Conservation (phyloP, 2,113 vertebrate genomes). For the Halcyon senegalensis region DNA sequence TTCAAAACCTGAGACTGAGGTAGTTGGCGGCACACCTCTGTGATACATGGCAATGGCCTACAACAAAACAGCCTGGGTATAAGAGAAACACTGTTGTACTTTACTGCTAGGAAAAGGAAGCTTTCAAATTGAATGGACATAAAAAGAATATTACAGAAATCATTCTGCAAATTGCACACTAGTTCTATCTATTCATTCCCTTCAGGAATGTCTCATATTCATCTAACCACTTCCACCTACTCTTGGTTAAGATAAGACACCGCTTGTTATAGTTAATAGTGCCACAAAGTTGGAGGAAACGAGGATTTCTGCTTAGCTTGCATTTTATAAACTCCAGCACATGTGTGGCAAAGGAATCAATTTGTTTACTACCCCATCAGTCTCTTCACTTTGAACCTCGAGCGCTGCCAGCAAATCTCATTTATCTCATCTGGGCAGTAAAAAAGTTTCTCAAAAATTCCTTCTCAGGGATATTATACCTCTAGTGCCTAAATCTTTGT, state of each 20-base stretch:
- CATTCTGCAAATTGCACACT: background rate
- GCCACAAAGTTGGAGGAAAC: background rate
- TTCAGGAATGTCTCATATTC: background rate
- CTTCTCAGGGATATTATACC: background rate
- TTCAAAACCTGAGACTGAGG: background rate
- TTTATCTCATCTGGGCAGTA: background rate
- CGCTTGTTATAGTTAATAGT: background rate
- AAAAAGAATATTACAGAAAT: background rate
- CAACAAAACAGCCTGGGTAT: background rate
- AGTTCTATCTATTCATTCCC: background rate
- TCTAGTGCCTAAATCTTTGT: background rate
- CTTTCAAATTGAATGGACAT: background rate
- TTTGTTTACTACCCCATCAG: background rate
- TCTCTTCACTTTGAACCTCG: background rate
- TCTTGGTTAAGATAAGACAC: background rate
- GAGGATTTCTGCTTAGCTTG: background rate
- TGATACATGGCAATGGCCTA: background rate
- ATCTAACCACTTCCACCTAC: background rate
- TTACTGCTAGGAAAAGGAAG: background rate
- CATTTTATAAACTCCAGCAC: background rate
- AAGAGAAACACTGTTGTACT: background rate
- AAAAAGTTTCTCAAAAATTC: background rate
- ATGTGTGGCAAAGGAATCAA: background rate
- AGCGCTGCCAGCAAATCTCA: background rate
- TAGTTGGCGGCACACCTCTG: background rate